Evolutionary conservation across 2,797 vertebrate species (phyloP), one percentile per base, ranked within the genome.

Genomic region (Takifugu rubripes): DNA sequence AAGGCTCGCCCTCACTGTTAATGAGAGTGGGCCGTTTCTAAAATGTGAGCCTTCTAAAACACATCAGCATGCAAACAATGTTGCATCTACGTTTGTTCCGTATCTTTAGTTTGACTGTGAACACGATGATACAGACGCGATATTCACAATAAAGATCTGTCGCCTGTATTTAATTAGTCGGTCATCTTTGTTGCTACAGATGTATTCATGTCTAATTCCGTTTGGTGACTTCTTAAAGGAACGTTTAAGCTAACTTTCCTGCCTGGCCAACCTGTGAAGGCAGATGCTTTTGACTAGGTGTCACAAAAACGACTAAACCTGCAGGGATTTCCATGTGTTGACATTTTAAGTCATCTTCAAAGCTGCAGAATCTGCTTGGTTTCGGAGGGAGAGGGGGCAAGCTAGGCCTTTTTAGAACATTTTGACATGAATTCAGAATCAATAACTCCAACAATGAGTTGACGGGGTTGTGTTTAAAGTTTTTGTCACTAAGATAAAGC

Each of bases 11-110:
- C 76, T 75, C 68, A 36, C 72, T 74, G 68, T 75, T 84, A 83
- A 87, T 83, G 75, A 81, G 81, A 82, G 61, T 58, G 67, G 43
- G 66, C 52, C 83, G 76, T 81, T 87, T 84, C 70, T 78, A 75
- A 78, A 83, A 76, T 60, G 62, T 71, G 68, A 66, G 72, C 74
- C 72, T 78, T 72, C 62, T 61, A 72, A 83, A 79, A 85, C 77
- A 81, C 74, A 55, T 54, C 14, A 16, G 72, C 67, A 81, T 84
- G 70, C 72, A 79, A 78, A 83, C 79, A 58, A 82, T 74, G 71
- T 33, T 3, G 51, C 33, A 55, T 67, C 76, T 77, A n/a, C n/a
- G 56, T 66, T 74, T 64, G 64, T 66, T 68, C 63, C 33, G 27
- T 72, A 67, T 75, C 81, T 75, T 66, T 66, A 36, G 54, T 46